Evolutionary conservation across 2,888 invertebrate genomes (phyloP).

Genomic region (Xanthorhoe designata): DNA sequence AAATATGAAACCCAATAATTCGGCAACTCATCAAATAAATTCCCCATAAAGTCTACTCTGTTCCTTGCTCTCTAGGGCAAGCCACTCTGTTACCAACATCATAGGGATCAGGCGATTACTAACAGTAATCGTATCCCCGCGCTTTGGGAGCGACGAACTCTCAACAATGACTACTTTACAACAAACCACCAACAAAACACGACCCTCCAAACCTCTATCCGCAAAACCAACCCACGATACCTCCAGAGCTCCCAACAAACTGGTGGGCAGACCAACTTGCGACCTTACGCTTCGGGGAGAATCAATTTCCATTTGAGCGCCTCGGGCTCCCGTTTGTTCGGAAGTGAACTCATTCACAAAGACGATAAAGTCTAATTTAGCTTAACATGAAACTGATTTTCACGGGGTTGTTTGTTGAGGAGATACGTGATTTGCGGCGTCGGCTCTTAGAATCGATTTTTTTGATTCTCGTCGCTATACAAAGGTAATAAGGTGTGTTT

Average conservation of each 20-base stretch:
- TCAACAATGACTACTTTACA: slow-evolving; percentile 58
- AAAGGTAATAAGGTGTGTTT: slow-evolving; percentile 53
- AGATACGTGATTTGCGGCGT: slow-evolving; percentile 79
- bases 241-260: slow-evolving; percentile 41
- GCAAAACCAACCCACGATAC: slow-evolving; percentile 37
- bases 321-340: slow-evolving; percentile 49
- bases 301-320: slow-evolving; percentile 78
- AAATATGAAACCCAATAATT: slow-evolving; percentile 16
- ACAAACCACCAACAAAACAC: slow-evolving; percentile 51
- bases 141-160: slow-evolving; percentile 62
- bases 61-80: slow-evolving; percentile 52
- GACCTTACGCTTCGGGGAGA: slow-evolving; percentile 73
- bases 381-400: slow-evolving; percentile 60
- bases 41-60: slow-evolving; percentile 43
- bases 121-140: slow-evolving; percentile 76
- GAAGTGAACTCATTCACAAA: slow-evolving; percentile 55
- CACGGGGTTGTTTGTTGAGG: slow-evolving; percentile 73
- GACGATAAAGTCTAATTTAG: slow-evolving; percentile 70
- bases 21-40: slow-evolving; percentile 33
- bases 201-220: slow-evolving; percentile 51
- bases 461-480: slow-evolving; percentile 50
- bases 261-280: slow-evolving; percentile 52
- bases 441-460: slow-evolving; percentile 65
- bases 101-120: slow-evolving; percentile 82
- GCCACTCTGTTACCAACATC: slow-evolving; percentile 76